These are phyloP conservation scores for Megamerina dolium DNA, from an alignment of 2,888 invertebrate species.

Conservation along the genomic window DNA sequence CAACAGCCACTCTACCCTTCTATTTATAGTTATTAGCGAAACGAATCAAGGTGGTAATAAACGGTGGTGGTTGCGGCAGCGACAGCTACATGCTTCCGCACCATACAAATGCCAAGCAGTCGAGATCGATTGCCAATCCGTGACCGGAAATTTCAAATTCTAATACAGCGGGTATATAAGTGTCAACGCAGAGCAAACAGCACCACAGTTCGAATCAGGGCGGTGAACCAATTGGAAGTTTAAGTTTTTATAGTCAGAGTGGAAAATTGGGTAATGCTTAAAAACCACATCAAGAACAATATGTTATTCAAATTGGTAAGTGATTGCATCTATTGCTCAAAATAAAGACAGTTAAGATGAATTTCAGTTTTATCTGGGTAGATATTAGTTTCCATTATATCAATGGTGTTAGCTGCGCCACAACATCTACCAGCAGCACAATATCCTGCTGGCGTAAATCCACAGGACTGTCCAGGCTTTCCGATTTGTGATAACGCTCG, in stretches of 20 bases:
- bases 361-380: slow-evolving; percentile 16
- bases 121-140: no score
- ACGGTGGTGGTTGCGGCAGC: no score
- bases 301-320: slow-evolving; percentile 50
- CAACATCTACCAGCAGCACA: slow-evolving; percentile 48
- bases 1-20: no score
- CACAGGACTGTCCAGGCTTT: slow-evolving; percentile 51
- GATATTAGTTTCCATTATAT: slow-evolving; percentile 40
- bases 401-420: slow-evolving; percentile 43
- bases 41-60: no score
- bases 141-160: no score
- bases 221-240: slow-evolving; percentile 50
- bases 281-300: slow-evolving; percentile 22
- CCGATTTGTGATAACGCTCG: slow-evolving; percentile 53
- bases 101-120: no score
- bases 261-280: slow-evolving; percentile 42
- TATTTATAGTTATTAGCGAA: no score
- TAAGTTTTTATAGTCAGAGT: slow-evolving; percentile 44
- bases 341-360: not conserved
- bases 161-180: slow-evolving; percentile 41
- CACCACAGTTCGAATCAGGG: slow-evolving; percentile 44
- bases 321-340: slow-evolving; percentile 13
- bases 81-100: no score
- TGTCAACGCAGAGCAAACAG: slow-evolving; percentile 27
- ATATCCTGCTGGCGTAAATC: slow-evolving; percentile 52